A percentile compares a stretch with the other conserved stretches of the same genome.
Conservation (phyloP, 2,113 vertebrate species). For the Epinephelus cyanopodus region DNA sequence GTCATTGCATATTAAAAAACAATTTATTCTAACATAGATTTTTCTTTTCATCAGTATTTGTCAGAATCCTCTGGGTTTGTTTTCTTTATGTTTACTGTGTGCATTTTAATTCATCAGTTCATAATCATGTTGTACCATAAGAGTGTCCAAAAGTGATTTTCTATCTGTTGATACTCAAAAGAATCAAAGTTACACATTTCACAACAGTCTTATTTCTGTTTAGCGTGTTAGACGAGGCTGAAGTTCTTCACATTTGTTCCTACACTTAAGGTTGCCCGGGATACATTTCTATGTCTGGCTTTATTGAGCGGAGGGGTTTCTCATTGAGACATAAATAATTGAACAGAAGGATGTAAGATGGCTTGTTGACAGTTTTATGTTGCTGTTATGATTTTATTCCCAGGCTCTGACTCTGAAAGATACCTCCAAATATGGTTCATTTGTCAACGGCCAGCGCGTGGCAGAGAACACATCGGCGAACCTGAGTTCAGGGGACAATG, state of each 20-base stretch:
- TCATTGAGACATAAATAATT: conserved; percentile 12
- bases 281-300: conserved; percentile 6
- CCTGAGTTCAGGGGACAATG: conserved; percentile 88
- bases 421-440: conserved; percentile 95
- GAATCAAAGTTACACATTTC: not conserved
- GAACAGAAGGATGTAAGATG: not conserved
- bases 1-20: not conserved
- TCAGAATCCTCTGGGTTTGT: not conserved
- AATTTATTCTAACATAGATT: not conserved
- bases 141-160: not conserved
- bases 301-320: not conserved
- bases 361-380: conserved; percentile 1
- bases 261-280: not conserved
- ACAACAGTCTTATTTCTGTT: not conserved
- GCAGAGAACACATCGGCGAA: conserved; percentile 74
- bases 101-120: not conserved
- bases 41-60: not conserved
- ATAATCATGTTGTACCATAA: not conserved
- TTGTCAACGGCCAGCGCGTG: conserved; percentile 89
- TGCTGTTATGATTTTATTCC: conserved; percentile 20
- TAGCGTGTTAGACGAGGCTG: not conserved
- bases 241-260: not conserved
- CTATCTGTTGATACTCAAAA: not conserved
- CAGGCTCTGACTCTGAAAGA: conserved; percentile 90
- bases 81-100: not conserved